These are phyloP conservation scores for Shargacucullia verbasci DNA, from an alignment of 2,888 invertebrate species.

Conservation along the genomic window DNA sequence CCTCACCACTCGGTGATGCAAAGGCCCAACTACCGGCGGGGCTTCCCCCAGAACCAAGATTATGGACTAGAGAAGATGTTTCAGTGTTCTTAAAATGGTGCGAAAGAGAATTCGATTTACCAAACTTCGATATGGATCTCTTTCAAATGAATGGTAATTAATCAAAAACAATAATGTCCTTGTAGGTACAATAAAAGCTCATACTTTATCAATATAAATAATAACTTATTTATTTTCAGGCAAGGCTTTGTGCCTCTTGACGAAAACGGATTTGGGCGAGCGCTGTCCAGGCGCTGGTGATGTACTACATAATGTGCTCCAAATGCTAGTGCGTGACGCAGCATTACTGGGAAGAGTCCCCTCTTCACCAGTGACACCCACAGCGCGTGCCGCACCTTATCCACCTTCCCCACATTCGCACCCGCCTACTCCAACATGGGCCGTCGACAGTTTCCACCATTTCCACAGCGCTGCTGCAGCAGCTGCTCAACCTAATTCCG, in stretches of 20 bases:
- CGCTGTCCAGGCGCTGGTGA: constrained; percentile 98
- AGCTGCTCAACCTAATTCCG: constrained; percentile 93
- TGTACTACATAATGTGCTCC: constrained; percentile 97
- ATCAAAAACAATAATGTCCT: constrained; percentile 3
- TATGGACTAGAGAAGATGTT: constrained; percentile 97
- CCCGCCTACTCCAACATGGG: constrained; percentile 94
- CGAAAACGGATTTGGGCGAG: constrained; percentile 96
- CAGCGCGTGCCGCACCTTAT: constrained; percentile 91
- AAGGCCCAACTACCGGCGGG: constrained; percentile 95
- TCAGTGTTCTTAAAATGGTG: constrained; percentile 96
- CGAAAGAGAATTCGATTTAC: constrained; percentile 97
- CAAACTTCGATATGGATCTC: constrained; percentile 96
- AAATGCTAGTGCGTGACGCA: constrained; percentile 95
- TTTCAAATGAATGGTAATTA: constrained; percentile 97
- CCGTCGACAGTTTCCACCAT: constrained; percentile 87
- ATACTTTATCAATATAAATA: constrained; percentile 14
- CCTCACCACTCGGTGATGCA: constrained; percentile 93
- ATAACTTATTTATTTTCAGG: constrained; percentile 90
- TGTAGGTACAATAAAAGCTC: no score
- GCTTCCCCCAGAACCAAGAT: constrained; percentile 95
- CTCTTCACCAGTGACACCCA: constrained; percentile 95
- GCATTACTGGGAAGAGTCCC: constrained; percentile 93
- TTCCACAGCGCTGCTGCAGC: constrained; percentile 91
- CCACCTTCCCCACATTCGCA: constrained; percentile 95
- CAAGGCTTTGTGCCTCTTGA: constrained; percentile 97